These are phyloP conservation scores for Leptinotarsa defecta DNA, from an alignment of 1,140 invertebrate species.

Conservation along the genomic window DNA sequence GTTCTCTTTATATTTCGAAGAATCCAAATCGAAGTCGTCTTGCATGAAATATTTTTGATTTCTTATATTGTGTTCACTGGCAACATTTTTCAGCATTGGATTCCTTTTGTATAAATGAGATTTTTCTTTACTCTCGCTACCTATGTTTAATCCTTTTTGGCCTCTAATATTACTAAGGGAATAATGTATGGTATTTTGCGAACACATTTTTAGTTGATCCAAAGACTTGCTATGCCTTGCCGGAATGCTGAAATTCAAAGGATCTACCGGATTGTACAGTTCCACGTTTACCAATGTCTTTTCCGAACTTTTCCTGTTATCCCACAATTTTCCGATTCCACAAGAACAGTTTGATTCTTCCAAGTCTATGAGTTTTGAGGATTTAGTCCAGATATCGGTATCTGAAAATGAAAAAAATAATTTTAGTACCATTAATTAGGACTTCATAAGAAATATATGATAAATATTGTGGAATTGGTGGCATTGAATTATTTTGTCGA, in stretches of 20 bases:
- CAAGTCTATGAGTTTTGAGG: constrained; percentile 10
- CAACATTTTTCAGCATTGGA: constrained; percentile 57
- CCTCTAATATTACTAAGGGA: constrained; percentile 27
- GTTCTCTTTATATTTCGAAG: not conserved
- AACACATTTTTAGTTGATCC: constrained; percentile 64
- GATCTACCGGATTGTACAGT: constrained; percentile 36
- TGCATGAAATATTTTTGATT: constrained; percentile 28
- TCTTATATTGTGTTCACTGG: constrained; percentile 48
- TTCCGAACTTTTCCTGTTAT: constrained; percentile 35
- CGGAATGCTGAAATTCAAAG: constrained; percentile 60
- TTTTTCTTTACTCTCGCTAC: not conserved
- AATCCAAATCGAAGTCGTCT: not conserved
- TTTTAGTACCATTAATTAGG: too few relatives aligned
- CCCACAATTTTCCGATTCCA: constrained; percentile 40
- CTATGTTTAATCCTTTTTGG: not conserved
- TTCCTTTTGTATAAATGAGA: constrained; percentile 46
- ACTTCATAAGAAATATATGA: too few relatives aligned
- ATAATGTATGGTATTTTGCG: constrained; percentile 40
- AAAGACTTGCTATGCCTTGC: constrained; percentile 79
- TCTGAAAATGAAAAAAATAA: not conserved
- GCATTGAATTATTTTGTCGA: too few relatives aligned
- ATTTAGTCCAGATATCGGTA: constrained; percentile 7
- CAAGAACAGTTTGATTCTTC: constrained; percentile 41
- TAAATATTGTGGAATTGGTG: too few relatives aligned
- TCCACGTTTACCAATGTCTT: constrained; percentile 31